Percentiles rank a stretch among this genome's conserved stretches.
Conservation (phyloP, 2,888 invertebrate species). For the Lasioglossum zephyrum region DNA sequence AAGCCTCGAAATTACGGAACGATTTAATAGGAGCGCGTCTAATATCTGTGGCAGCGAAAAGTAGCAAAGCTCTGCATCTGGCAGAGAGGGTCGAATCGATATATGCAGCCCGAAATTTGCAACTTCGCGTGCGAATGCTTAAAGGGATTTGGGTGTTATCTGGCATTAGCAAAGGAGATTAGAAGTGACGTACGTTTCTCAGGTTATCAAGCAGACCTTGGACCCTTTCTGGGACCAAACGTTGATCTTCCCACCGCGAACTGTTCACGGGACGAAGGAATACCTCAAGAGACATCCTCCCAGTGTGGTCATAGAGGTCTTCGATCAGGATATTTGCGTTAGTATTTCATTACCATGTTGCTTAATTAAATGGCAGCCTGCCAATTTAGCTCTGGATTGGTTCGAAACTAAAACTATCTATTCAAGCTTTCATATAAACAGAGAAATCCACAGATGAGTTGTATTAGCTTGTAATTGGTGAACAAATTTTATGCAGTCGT, state of each 20-base stretch:
- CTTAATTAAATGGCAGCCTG: neutral
- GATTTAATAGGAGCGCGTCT: neutral
- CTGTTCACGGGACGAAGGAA: constrained; percentile 82
- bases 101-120: neutral
- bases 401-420: neutral
- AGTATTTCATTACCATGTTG: constrained; percentile 55
- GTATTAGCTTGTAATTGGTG: neutral
- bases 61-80: neutral
- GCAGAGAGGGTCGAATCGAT: neutral
- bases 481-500: neutral
- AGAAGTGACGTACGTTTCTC: neutral
- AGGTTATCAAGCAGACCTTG: constrained; percentile 84
- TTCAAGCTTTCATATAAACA: neutral
- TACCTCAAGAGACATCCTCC: constrained; percentile 84
- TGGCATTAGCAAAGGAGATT: neutral
- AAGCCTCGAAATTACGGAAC: neutral
- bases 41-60: neutral
- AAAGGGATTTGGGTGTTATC: neutral
- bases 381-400: neutral
- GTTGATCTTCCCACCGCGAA: constrained; percentile 85
- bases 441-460: neutral
- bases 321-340: constrained; percentile 85
- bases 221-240: constrained; percentile 88
- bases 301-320: constrained; percentile 83
- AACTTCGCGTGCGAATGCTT: neutral